Evolutionary conservation across 1,140 invertebrate species (phyloP).

Genomic region (Polypedilum pembai): DNA sequence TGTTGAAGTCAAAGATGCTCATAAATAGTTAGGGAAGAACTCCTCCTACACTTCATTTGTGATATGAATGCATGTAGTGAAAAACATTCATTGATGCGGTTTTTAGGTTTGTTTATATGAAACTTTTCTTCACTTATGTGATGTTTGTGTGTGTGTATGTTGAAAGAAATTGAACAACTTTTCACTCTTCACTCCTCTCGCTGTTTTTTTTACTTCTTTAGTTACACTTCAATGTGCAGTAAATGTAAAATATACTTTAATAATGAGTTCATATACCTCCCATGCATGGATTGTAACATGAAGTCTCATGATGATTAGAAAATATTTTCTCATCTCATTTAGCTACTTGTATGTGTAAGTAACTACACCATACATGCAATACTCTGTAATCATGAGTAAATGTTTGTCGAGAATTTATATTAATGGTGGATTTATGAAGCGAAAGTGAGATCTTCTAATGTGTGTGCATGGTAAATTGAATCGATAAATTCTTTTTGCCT

Average conservation of each 20-base stretch:
- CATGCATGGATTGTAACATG: not conserved
- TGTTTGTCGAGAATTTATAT: no score
- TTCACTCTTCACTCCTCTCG: no score
- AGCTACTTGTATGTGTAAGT: not conserved
- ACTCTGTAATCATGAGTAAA: no score
- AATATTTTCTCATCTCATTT: not conserved
- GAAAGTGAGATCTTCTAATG: no score
- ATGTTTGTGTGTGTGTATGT: no score
- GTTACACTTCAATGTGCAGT: not conserved
- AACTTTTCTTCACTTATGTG: no score
- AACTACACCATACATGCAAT: no score
- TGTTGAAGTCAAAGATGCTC: not conserved
- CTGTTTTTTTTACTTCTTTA: no score
- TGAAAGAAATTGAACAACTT: no score
- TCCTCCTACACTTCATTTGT: not conserved
- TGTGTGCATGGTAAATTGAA: no score
- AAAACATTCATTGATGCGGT: not conserved
- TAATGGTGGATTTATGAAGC: no score
- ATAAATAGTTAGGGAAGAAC: not conserved
- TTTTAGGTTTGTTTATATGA: not conserved
- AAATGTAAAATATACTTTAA: not conserved
- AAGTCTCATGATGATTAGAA: constrained; percentile 12
- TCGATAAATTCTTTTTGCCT: no score
- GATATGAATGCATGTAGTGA: not conserved
- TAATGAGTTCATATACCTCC: constrained; percentile 4